These are phyloP conservation scores for Caenorhabditis angaria DNA, from an alignment of 2,888 invertebrate species.

Conservation along the genomic window DNA sequence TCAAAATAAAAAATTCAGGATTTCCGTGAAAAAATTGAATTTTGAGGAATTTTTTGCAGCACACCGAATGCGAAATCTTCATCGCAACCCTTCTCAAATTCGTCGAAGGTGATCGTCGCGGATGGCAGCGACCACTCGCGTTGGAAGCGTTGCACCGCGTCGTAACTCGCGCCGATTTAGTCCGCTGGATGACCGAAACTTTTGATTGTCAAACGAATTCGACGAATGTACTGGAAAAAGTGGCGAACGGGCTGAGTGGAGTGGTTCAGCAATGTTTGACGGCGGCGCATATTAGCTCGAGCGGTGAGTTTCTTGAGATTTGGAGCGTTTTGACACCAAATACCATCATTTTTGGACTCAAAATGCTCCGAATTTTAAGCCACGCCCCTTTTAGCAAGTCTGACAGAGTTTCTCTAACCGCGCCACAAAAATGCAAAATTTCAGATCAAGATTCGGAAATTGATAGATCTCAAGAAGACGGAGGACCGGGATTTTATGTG, in stretches of 20 bases:
- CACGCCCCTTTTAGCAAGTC: too few relatives aligned
- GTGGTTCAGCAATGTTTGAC: constrained; percentile 85
- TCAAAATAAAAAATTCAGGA: too few relatives aligned
- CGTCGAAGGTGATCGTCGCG: constrained; percentile 92
- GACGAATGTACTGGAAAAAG: constrained; percentile 82
- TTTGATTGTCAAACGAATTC: constrained; percentile 88
- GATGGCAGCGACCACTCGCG: constrained; percentile 94
- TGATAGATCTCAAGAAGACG: constrained; percentile 49
- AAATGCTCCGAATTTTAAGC: neutral
- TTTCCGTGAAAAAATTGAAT: too few relatives aligned
- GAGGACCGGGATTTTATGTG: constrained; percentile 49
- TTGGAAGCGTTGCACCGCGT: constrained; percentile 94
- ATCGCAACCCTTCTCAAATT: constrained; percentile 95
- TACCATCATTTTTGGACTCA: too few relatives aligned
- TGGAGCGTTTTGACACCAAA: neutral
- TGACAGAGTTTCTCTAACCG: too few relatives aligned
- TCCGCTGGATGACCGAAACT: constrained; percentile 85
- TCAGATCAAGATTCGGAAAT: constrained; percentile 46
- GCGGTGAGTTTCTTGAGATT: constrained; percentile 13
- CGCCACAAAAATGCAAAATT: neutral
- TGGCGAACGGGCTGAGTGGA: constrained; percentile 89
- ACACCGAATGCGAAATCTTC: constrained; percentile 98
- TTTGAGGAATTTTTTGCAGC: constrained; percentile 72
- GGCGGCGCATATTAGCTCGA: constrained; percentile 41
- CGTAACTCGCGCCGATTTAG: constrained; percentile 66